Conservation (phyloP, 2,113 vertebrate species). For the Macroglossus sobrinus region DNA sequence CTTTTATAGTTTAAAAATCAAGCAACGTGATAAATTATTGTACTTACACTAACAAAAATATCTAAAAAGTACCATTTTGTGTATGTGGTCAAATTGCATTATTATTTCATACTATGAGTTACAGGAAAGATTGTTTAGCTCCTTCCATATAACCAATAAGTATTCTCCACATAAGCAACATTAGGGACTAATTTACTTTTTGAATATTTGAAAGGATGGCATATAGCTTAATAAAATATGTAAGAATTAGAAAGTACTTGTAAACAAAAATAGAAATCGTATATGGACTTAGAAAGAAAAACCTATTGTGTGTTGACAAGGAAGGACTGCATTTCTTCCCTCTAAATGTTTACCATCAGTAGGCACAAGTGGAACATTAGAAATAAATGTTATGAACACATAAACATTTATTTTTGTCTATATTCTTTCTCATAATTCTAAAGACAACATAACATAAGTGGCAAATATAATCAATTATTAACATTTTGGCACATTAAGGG, state of each 20-base stretch:
- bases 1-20: constrained; percentile 35
- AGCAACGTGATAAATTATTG: neutral
- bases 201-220: constrained; percentile 21
- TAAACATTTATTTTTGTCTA: neutral
- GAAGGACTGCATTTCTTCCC: neutral
- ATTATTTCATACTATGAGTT: neutral
- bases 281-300: neutral
- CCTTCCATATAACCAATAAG: neutral
- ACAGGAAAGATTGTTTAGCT: neutral
- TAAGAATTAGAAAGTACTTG: neutral
- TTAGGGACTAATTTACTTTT: neutral
- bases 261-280: constrained; percentile 34
- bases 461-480: neutral
- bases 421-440: neutral
- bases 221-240: neutral
- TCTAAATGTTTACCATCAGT: neutral
- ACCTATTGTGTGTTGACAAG: neutral
- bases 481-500: neutral
- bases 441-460: neutral
- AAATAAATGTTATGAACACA: neutral
- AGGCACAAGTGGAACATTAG: neutral
- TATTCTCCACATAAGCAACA: neutral
- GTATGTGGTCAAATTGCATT: neutral
- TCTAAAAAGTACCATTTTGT: neutral
- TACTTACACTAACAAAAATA: neutral